phyloP scores from a whole-genome alignment of 2,888 invertebrate genomes.

The Shargacucullia verbasci region DNA sequence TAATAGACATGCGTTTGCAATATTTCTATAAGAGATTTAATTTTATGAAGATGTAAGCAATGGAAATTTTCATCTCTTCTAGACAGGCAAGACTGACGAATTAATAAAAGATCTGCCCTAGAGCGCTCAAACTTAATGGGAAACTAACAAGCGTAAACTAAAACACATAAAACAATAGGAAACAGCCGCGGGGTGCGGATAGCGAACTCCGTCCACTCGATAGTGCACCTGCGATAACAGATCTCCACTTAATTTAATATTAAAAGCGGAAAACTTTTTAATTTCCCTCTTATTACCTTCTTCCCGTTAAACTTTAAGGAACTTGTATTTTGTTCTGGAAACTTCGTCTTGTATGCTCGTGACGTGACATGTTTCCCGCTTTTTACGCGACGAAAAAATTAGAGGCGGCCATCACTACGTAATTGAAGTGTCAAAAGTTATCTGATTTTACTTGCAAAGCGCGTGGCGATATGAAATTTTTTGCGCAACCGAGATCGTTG shows the following conservation, averaged over 20 bases:
- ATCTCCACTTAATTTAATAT: slow-evolving; percentile 73
- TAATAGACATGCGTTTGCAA: slow-evolving; percentile 64
- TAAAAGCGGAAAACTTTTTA: slow-evolving; percentile 80
- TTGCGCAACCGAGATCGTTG: slow-evolving; percentile 82
- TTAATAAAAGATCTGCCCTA: slow-evolving; percentile 72
- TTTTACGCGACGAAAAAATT: slow-evolving; percentile 76
- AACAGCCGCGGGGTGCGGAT: slow-evolving; percentile 58
- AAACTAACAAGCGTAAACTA: slow-evolving; percentile 81
- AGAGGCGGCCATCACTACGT: slow-evolving; percentile 84
- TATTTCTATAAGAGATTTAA: slow-evolving; percentile 63
- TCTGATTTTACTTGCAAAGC: slow-evolving; percentile 89
- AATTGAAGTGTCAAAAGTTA: slow-evolving; percentile 89
- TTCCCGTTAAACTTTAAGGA: slow-evolving; percentile 67
- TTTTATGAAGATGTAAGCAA: slow-evolving; percentile 70
- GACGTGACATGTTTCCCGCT: slow-evolving; percentile 80
- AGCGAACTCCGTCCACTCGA: slow-evolving; percentile 60
- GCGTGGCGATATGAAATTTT: slow-evolving; percentile 87
- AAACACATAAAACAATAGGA: slow-evolving; percentile 76
- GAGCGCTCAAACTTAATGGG: slow-evolving; percentile 73
- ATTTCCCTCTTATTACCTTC: slow-evolving; percentile 78
- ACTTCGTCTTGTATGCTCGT: slow-evolving; percentile 80
- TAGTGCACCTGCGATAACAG: slow-evolving; percentile 73
- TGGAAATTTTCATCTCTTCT: slow-evolving; percentile 60
- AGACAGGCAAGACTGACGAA: slow-evolving; percentile 70
- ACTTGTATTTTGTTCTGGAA: slow-evolving; percentile 81